Evolutionary conservation across 2,113 vertebrate genomes (phyloP), one percentile per base, ranked within the genome.

Genomic region (Anoplopoma fimbria): DNA sequence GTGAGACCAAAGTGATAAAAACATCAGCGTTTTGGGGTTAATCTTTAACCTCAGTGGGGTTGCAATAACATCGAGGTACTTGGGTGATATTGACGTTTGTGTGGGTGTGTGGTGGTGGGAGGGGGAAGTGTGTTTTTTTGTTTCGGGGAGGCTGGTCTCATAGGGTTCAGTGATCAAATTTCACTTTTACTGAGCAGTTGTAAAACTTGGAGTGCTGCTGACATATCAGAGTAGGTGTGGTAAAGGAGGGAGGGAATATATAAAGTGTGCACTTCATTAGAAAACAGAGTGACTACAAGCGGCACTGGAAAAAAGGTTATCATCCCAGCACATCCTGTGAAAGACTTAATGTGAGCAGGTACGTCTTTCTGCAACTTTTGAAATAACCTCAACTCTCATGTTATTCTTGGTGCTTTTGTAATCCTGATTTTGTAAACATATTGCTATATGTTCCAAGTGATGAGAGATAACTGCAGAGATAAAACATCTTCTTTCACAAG

Each of bases 281-380:
- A 87, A 38, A 0, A 13, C 31, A 42, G 57, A 88, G 23, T 33
- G 65, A 63, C 42, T 5, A 4, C 21, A 4, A 72, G 40, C 76
- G 68, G 49, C 47, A 21, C 42, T 21, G 65, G 29, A 75, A 34
- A 9, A 17, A 68, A 61, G 6, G 2, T 6, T 72, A 45, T 34
- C 25, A 19, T 84, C 29, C 57, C 45, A 34, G 34, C 61, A 47
- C 69, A 45, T 60, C 40, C 29, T 29, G 34, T 70, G 72, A 76
- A 80, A 55, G 36, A 33, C n/a, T 79, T 79, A 67, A 83, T 70
- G 53, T 69, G 36, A 86, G 38, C 63, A 87, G 85, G 88, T 91
- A 76, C 0, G 76, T 83, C 49, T 70, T 4, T 86, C 42, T 74
- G 78, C 76, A 81, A 36, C 70, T 72, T 49, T 10, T 49, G 29